A percentile compares a stretch with the other conserved stretches of the same genome.
Evolutionary conservation across 2,113 vertebrate species (phyloP).

Genomic region (Chascanopsetta lugubris): DNA sequence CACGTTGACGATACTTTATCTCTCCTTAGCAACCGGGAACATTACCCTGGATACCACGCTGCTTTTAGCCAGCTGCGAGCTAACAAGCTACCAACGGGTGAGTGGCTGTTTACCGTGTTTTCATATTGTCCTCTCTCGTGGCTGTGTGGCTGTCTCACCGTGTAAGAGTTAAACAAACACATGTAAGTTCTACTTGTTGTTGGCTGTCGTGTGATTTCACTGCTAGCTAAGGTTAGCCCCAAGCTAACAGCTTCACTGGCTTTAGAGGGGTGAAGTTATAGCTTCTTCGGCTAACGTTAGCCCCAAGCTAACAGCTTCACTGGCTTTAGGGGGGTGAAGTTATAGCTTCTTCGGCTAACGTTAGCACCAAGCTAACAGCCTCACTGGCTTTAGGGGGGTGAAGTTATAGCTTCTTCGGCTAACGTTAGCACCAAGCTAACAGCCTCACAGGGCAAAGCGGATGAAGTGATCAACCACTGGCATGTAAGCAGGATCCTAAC

Average conservation of each 20-base stretch:
- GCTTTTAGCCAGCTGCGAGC: conserved; percentile 2
- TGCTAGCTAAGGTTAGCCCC: too few relatives aligned
- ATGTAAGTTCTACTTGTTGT: background rate
- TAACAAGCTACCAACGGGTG: conserved; percentile 20
- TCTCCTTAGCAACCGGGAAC: conserved; percentile 63
- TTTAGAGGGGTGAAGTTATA: background rate
- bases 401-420: background rate
- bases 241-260: too few relatives aligned
- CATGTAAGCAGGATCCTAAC: too few relatives aligned
- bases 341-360: background rate
- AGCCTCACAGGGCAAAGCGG: background rate
- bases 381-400: background rate
- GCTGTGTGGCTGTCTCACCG: background rate
- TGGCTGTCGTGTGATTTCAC: too few relatives aligned
- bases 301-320: background rate
- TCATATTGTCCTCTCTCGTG: background rate
- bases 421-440: background rate
- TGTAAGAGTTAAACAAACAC: background rate
- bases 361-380: background rate
- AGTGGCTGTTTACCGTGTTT: background rate
- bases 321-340: background rate
- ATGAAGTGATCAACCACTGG: too few relatives aligned
- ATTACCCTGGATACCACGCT: conserved; percentile 67
- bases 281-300: background rate
- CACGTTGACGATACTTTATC: conserved; percentile 46